Evolutionary conservation across 2,888 invertebrate species (phyloP), one percentile per base, ranked within the genome.

Genomic region (Lithophane ornitopus): DNA sequence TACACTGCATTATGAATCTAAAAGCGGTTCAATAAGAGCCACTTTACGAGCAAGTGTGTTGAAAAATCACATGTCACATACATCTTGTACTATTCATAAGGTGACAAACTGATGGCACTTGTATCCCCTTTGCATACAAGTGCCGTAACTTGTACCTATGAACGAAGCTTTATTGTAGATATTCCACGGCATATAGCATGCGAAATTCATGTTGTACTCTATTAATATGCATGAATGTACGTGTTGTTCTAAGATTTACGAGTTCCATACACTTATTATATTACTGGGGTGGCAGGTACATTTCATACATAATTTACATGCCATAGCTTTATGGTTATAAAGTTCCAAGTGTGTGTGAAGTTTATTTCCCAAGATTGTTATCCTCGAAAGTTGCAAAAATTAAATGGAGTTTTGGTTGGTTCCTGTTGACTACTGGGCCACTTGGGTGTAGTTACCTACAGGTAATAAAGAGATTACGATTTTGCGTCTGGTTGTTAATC

Each of bases 171-270:
- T 28, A 39, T 19, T 26, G 26, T 28, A 77, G 19, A 68, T 22
- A 68, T 63, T 41, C 2, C 14, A 22, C 7, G 63, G n/a, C 11
- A 56, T 46, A 68, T 3, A 39, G 41, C 56, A 76, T 26, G 75
- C 56, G 3, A 52, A 59, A 69, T 77, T 65, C 46, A 70, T 62
- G 56, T 61, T 39, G 66, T 62, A 16, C 9, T 58, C 39, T 16
- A 65, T 76, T 39, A 82, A 66, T 66, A 80, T 78, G 70, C 65
- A 82, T 70, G 61, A 82, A 56, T 19, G 26, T 82, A 52, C 65
- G 26, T 52, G 63, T 66, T 76, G 14, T 54, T 46, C 12, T 26
- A 56, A 70, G 66, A 83, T 83, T 52, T 83, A 80, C 19, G 70
- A 80, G 46, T 66, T 19, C 7, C 14, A 28, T n/a, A n/a, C 22